Evolutionary conservation across 2,888 invertebrate species (phyloP).

Genomic region (Salticus scenicus): DNA sequence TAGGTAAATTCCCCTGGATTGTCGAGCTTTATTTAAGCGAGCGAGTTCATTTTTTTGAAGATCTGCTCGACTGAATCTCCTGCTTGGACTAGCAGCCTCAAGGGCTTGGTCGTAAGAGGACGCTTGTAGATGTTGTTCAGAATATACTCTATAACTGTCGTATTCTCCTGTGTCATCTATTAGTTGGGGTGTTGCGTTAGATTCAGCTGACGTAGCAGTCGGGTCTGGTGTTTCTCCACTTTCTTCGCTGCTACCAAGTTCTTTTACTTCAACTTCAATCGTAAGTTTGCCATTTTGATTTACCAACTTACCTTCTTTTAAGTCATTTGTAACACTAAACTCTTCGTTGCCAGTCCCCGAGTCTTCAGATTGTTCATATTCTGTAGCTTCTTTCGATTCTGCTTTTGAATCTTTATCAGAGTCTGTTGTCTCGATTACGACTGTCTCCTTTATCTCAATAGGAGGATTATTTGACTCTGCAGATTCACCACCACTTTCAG

Average conservation of each 20-base stretch:
- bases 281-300: conserved; percentile 54
- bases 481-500: conserved; percentile 26
- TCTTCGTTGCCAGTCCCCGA: conserved; percentile 22
- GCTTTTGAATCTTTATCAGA: conserved; percentile 4
- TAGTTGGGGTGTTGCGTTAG: conserved; percentile 13
- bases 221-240: conserved; percentile 31
- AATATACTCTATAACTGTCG: conserved; percentile 53
- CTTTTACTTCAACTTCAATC: conserved; percentile 64
- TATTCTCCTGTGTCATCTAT: conserved; percentile 33
- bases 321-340: conserved; percentile 9
- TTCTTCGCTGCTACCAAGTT: conserved; percentile 43
- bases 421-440: not conserved
- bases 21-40: conserved; percentile 32
- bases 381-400: not conserved
- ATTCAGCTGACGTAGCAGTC: conserved; percentile 11
- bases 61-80: conserved; percentile 41
- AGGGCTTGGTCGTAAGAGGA: not conserved
- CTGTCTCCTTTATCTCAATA: not conserved
- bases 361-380: conserved; percentile 15
- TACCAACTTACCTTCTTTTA: conserved; percentile 46
- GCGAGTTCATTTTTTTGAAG: conserved; percentile 22
- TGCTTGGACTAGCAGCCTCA: not conserved
- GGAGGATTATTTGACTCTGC: conserved; percentile 18
- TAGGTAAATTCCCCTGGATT: conserved; percentile 54
- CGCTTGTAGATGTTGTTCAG: conserved; percentile 39